Conservation (phyloP, 2,797 vertebrate species). For the Valencia hispanica region DNA sequence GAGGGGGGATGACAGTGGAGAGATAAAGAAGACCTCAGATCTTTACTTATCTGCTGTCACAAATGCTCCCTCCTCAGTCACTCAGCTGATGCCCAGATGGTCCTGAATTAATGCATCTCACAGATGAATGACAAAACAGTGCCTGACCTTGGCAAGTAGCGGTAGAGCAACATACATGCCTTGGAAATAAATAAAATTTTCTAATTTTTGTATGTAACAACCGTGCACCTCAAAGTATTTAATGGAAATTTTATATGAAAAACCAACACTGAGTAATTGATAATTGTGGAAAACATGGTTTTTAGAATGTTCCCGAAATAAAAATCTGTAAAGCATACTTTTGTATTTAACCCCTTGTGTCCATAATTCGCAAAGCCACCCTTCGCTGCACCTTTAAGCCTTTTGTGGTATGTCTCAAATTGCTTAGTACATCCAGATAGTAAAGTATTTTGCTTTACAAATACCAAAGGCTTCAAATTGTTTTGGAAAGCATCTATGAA, state of each 20-base stretch:
- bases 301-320: not conserved
- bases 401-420: no score
- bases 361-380: no score
- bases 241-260: not conserved
- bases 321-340: not conserved
- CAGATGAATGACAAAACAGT: constrained; percentile 44
- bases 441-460: no score
- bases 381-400: no score
- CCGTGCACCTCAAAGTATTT: not conserved
- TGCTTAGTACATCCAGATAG: no score
- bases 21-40: constrained; percentile 59
- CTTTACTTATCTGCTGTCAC: constrained; percentile 47
- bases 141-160: constrained; percentile 16
- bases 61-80: constrained; percentile 64
- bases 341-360: not conserved
- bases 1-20: constrained; percentile 56
- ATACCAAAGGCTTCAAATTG: no score
- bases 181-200: constrained; percentile 1
- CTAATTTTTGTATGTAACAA: no score
- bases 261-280: not conserved
- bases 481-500: no score
- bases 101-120: constrained; percentile 36
- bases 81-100: constrained; percentile 36
- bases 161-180: not conserved
- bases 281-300: not conserved